These are phyloP conservation scores for Synanceia verrucosa DNA, from an alignment of 2,797 vertebrate genomes.

Conservation along the genomic window DNA sequence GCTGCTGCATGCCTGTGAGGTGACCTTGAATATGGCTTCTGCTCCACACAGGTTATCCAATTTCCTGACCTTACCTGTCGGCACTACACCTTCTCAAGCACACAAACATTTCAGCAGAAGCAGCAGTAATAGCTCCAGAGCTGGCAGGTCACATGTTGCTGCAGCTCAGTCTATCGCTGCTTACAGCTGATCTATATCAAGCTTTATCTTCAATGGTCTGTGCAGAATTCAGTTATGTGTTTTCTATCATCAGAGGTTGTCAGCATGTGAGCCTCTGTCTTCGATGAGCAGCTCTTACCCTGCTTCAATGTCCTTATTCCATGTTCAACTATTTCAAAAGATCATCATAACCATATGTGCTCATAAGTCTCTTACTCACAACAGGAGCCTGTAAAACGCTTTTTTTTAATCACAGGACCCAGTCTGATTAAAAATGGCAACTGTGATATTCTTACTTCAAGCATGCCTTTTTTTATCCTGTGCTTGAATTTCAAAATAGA, in stretches of 20 bases:
- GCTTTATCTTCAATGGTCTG: conserved; percentile 10
- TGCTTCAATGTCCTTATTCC: background rate
- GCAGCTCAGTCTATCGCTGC: background rate
- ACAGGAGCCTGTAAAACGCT: background rate
- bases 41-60: conserved; percentile 13
- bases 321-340: background rate
- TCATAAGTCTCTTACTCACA: background rate
- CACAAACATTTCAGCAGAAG: background rate
- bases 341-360: background rate
- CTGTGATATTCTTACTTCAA: background rate
- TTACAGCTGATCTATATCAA: conserved; percentile 29
- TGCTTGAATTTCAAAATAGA: conserved; percentile 19
- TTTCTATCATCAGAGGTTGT: conserved; percentile 18
- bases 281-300: background rate
- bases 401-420: background rate
- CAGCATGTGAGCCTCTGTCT: conserved; percentile 12
- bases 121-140: background rate
- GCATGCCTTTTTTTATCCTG: conserved; percentile 7
- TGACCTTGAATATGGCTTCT: conserved; percentile 18
- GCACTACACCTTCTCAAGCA: background rate
- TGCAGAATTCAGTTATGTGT: conserved; percentile 17
- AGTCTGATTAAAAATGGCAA: conserved; percentile 22
- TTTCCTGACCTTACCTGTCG: conserved; percentile 34
- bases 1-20: background rate
- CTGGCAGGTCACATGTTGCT: background rate